phyloP scores from a whole-genome alignment of 2,113 vertebrate genomes.

The Nothoprocta pentlandii region DNA sequence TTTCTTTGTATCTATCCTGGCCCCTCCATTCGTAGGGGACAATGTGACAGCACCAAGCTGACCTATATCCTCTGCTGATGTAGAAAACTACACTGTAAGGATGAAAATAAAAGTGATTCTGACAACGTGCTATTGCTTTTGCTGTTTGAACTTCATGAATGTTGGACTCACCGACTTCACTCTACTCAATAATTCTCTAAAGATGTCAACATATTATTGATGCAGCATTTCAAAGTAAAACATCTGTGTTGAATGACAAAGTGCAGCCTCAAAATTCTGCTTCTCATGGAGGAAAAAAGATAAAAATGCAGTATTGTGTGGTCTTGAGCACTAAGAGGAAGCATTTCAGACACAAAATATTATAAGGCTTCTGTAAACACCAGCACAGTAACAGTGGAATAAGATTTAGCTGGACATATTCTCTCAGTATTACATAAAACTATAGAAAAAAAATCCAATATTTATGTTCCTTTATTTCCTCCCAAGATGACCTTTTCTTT shows the following conservation, averaged over 20 bases:
- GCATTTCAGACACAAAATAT: not conserved
- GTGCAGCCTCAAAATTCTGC: not conserved
- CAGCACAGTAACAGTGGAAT: not conserved
- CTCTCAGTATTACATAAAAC: not conserved
- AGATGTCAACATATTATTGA: not conserved
- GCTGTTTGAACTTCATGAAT: not conserved
- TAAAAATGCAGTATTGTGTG: not conserved
- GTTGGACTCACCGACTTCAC: not conserved
- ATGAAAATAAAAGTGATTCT: not conserved
- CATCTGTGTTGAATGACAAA: not conserved
- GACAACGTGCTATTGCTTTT: not conserved
- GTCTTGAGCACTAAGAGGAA: not conserved
- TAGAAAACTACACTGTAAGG: not conserved
- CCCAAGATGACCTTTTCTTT: not conserved
- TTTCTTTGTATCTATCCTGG: not conserved
- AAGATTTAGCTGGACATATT: not conserved
- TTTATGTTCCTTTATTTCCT: not conserved
- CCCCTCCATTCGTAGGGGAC: not conserved
- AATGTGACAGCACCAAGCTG: not conserved
- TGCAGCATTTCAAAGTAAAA: not conserved
- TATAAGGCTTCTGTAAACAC: not conserved
- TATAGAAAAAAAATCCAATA: not conserved
- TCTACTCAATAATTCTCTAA: not conserved
- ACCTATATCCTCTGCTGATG: not conserved
- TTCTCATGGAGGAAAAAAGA: not conserved